Evolutionary conservation across 2,888 invertebrate genomes (phyloP), one percentile per base, ranked within the genome.

Genomic region (Asteroscopus sphinx): DNA sequence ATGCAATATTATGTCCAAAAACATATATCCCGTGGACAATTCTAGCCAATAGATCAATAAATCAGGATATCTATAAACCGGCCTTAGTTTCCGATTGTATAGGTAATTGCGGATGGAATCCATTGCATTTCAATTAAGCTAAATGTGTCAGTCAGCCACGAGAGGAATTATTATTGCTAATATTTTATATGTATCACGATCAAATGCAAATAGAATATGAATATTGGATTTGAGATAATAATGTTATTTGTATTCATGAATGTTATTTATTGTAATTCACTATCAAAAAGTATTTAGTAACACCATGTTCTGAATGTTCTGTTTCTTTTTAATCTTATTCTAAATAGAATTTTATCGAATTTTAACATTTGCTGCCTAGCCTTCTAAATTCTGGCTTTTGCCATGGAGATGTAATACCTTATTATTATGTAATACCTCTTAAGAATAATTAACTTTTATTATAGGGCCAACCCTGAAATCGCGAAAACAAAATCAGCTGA

Each of bases 111-210:
- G 30, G 25, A 32, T 47, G 36, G 39, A 52, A 49, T 53, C 40
- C 39, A 63, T 73, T 60, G 54, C 36, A 58, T 70, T 71, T 60
- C 56, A 71, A 74, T 64, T 73, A 60, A 41, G 67, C 59, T 58
- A 52, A 66, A 66, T 52, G 48, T 41, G 67, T 48, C 51, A 52
- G 44, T 58, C 37, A 37, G 16, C 47, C 40, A 7, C 45, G 28
- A 30, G 16, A 48, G 40, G 40, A 44, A 52, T 48, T 52, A 52
- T 48, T 52, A 51, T 12, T 32, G 49, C 33, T 49, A 35, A 52
- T 51, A 45, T 52, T 71, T 66, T 57, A 6, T 6, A 21, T 21
- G 6, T 21, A 54, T 40, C 12, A 26, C 33, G 9, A 40, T 16
- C 9, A 12, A 40, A 66, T 48, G 17, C 11, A 36, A 8, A 28